phyloP scores from a whole-genome alignment of 2,888 invertebrate genomes.

The Ceriagrion tenellum region DNA sequence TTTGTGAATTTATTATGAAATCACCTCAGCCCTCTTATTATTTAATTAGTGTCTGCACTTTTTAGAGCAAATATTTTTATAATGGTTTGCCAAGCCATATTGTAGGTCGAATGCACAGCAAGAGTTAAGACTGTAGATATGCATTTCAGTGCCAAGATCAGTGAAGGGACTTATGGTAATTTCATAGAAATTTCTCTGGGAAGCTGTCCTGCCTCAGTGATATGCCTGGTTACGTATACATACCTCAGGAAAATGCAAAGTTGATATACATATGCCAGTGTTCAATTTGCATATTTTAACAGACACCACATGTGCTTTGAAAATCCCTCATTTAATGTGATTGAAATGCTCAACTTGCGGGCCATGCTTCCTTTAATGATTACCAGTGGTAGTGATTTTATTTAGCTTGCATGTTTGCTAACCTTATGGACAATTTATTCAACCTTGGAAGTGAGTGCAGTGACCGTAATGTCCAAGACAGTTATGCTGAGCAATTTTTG shows the following conservation, averaged over 20 bases:
- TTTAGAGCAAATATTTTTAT: not conserved
- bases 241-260: conserved; percentile 59
- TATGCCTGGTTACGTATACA: conserved; percentile 38
- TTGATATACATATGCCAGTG: conserved; percentile 47
- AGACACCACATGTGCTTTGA: conserved; percentile 2
- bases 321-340: conserved; percentile 34
- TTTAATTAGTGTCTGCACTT: not conserved
- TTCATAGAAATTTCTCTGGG: conserved; percentile 11
- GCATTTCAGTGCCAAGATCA: conserved; percentile 29
- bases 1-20: not conserved
- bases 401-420: conserved; percentile 37
- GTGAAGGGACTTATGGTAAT: not conserved
- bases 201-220: conserved; percentile 63
- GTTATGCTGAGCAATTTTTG: not conserved
- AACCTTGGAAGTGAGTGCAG: conserved; percentile 48
- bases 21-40: not conserved
- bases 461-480: not conserved
- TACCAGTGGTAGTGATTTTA: conserved; percentile 8
- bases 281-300: conserved; percentile 28
- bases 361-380: conserved; percentile 9
- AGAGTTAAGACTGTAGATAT: conserved; percentile 11
- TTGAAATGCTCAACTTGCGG: conserved; percentile 47
- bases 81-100: not conserved
- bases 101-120: not conserved
- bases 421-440: conserved; percentile 33